A percentile compares a stretch with the other conserved stretches of the same genome.
phyloP scores from a whole-genome alignment of 2,113 vertebrate species.

The Ameiurus melas region DNA sequence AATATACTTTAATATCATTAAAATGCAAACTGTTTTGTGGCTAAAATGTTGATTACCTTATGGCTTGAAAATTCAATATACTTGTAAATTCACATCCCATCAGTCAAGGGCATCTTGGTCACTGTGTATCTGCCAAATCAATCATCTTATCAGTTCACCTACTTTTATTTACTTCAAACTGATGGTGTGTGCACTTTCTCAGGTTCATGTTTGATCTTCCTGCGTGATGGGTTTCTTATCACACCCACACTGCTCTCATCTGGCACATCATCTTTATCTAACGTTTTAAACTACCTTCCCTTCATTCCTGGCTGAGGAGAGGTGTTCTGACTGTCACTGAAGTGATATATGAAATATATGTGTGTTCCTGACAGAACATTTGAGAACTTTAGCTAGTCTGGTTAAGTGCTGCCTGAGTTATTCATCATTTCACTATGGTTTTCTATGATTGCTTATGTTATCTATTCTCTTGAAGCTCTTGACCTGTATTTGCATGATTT shows the following conservation, averaged over 20 bases:
- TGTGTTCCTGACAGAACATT: background rate
- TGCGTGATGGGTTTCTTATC: conserved; percentile 41
- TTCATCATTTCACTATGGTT: background rate
- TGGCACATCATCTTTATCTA: conserved; percentile 36
- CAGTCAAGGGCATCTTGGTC: conserved; percentile 59
- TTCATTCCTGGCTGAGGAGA: background rate
- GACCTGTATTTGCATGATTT: background rate
- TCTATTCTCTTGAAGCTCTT: background rate
- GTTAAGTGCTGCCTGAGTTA: background rate
- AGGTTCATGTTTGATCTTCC: conserved; percentile 41
- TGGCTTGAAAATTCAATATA: conserved; percentile 35
- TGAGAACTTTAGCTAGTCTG: background rate
- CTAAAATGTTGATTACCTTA: background rate
- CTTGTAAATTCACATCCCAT: conserved; percentile 52
- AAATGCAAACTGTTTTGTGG: background rate
- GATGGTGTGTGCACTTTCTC: conserved; percentile 43
- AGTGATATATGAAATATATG: background rate
- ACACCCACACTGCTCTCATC: conserved; percentile 36
- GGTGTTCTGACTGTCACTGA: background rate
- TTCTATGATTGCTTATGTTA: background rate
- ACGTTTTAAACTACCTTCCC: conserved; percentile 34
- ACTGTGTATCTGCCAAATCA: conserved; percentile 61
- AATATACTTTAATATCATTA: too few relatives aligned
- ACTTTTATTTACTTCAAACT: conserved; percentile 49
- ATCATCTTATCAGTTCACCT: conserved; percentile 59